These are phyloP conservation scores for Ormyrus nitidulus DNA, from an alignment of 2,888 invertebrate species.

Conservation along the genomic window DNA sequence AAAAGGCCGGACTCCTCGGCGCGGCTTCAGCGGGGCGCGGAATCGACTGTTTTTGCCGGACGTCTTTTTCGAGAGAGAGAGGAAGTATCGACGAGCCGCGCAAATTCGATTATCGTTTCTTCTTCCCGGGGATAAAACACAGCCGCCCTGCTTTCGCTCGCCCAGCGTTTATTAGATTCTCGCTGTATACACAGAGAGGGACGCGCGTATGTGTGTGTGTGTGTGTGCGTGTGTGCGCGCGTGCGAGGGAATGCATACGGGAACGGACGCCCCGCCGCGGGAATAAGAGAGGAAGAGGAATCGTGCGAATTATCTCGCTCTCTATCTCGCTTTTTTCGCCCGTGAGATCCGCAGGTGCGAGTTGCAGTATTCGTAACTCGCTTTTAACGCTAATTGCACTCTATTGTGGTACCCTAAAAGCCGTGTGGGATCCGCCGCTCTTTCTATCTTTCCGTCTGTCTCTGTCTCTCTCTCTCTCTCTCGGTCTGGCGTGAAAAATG, in stretches of 20 bases:
- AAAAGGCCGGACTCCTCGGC: slow-evolving; percentile 1
- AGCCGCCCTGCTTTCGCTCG: neutral
- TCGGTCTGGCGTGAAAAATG: slow-evolving; percentile 44
- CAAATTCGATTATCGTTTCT: slow-evolving; percentile 50
- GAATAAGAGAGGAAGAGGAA: slow-evolving; percentile 1
- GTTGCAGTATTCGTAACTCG: slow-evolving; percentile 46
- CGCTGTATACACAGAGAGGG: neutral
- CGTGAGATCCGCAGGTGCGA: slow-evolving; percentile 36
- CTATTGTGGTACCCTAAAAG: slow-evolving; percentile 52
- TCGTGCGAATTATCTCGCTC: slow-evolving; percentile 40
- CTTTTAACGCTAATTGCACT: slow-evolving; percentile 55
- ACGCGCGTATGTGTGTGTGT: neutral
- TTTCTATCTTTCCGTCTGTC: too few species aligned
- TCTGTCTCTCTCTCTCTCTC: neutral
- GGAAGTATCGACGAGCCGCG: slow-evolving; percentile 37
- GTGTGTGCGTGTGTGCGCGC: neutral
- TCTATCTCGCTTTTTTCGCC: neutral
- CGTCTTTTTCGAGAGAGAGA: neutral
- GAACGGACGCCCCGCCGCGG: neutral
- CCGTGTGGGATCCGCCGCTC: slow-evolving; percentile 21
- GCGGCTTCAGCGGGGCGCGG: neutral
- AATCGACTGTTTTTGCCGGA: slow-evolving; percentile 32
- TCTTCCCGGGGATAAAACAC: slow-evolving; percentile 21
- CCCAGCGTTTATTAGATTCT: slow-evolving; percentile 44
- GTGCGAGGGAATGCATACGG: neutral